These are phyloP conservation scores for Ailuropoda melanoleuca DNA, from an alignment of 2,113 vertebrate species.

Conservation along the genomic window DNA sequence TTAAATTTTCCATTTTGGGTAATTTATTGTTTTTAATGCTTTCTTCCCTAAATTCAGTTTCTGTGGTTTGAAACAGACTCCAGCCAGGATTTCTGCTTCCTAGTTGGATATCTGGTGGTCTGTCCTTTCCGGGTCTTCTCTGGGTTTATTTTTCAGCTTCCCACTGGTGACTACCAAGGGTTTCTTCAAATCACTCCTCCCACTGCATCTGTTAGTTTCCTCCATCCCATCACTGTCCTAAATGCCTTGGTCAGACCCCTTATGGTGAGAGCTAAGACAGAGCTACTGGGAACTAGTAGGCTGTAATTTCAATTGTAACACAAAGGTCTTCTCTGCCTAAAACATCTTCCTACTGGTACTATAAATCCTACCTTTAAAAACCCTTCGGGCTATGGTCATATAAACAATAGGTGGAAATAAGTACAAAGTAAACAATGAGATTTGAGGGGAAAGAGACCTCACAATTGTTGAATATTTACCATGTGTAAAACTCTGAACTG, in stretches of 20 bases:
- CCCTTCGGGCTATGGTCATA: background rate
- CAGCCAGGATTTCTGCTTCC: constrained; percentile 53
- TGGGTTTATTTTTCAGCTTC: constrained; percentile 20
- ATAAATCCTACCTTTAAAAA: background rate
- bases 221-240: background rate
- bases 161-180: background rate
- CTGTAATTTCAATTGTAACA: background rate
- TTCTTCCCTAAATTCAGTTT: constrained; percentile 65
- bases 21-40: constrained; percentile 74
- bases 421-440: background rate
- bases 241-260: background rate
- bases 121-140: constrained; percentile 32
- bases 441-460: background rate
- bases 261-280: background rate
- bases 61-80: constrained; percentile 55
- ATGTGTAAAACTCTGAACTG: background rate
- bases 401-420: background rate
- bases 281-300: background rate
- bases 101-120: constrained; percentile 42
- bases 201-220: background rate
- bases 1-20: constrained; percentile 62
- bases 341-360: background rate
- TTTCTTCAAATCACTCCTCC: background rate
- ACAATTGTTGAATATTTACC: background rate
- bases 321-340: background rate